Evolutionary conservation across 1,140 invertebrate genomes (phyloP).

Genomic region (Drosophila rufa): DNA sequence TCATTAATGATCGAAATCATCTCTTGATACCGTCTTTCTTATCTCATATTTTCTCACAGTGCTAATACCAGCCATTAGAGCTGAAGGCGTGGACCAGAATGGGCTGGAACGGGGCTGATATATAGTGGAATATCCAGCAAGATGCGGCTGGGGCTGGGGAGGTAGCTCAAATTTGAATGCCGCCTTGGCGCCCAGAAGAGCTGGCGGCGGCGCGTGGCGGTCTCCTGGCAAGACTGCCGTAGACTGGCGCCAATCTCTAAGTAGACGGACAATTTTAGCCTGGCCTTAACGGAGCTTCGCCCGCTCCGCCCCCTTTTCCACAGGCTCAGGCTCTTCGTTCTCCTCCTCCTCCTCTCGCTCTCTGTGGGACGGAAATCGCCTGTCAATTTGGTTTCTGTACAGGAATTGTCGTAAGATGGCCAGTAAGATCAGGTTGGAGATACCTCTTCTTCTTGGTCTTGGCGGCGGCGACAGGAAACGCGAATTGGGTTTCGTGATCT

Average conservation of each 20-base stretch:
- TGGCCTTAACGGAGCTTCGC: constrained; percentile 51
- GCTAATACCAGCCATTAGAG: constrained; percentile 50
- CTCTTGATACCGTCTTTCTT: neutral
- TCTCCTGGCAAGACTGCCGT: constrained; percentile 13
- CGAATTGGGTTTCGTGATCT: constrained; percentile 48
- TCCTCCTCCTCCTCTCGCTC: neutral
- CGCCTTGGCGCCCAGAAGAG: constrained; percentile 72
- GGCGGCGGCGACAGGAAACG: constrained; percentile 41
- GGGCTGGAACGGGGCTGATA: constrained; percentile 32
- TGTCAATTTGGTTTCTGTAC: constrained; percentile 64
- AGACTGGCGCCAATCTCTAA: constrained; percentile 54
- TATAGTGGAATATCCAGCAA: constrained; percentile 24
- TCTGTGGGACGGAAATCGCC: constrained; percentile 67
- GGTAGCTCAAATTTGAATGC: constrained; percentile 69
- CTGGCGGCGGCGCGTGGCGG: constrained; percentile 67
- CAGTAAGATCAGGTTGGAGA: constrained; percentile 49
- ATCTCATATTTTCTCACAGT: constrained; percentile 28
- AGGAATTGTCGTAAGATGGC: constrained; percentile 69
- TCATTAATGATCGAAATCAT: constrained; percentile 4
- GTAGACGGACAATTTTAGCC: constrained; percentile 52
- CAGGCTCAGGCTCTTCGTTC: constrained; percentile 1
- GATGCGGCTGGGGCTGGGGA: constrained; percentile 10
- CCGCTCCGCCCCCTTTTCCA: constrained; percentile 1
- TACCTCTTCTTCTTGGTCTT: constrained; percentile 12
- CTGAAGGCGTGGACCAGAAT: constrained; percentile 44